phyloP scores from a whole-genome alignment of 2,888 invertebrate genomes.

The Syritta pipiens region DNA sequence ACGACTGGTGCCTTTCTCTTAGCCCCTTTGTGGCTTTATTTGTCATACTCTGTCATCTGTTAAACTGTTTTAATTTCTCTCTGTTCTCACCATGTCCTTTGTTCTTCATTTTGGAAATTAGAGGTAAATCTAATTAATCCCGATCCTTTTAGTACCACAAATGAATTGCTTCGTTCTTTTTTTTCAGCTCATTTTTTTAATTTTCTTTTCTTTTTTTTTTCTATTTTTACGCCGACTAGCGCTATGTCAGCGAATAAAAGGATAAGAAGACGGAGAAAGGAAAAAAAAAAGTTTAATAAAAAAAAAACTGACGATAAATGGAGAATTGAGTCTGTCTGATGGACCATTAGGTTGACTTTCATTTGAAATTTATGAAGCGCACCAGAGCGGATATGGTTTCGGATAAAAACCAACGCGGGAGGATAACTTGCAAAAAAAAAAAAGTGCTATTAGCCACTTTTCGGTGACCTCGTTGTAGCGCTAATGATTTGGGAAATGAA shows the following conservation, averaged over 20 bases:
- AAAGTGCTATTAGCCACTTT: no score
- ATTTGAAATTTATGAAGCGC: neutral
- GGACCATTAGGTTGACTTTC: neutral
- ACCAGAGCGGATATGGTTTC: neutral
- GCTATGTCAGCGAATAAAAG: neutral
- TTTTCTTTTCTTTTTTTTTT: no score
- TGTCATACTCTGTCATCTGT: no score
- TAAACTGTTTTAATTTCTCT: no score
- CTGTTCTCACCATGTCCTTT: neutral
- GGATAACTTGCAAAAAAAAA: no score
- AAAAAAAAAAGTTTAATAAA: neutral
- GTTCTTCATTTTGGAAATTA: neutral
- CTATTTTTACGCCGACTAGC: neutral
- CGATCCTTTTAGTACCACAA: constrained; percentile 4
- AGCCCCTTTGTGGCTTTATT: neutral
- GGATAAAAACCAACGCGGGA: no score
- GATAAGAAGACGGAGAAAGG: neutral
- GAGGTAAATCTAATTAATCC: constrained; percentile 5
- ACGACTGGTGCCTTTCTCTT: neutral
- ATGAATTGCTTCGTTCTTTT: neutral
- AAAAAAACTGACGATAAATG: neutral
- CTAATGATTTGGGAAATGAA: no score
- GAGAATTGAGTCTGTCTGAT: neutral
- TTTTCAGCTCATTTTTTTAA: constrained; percentile 3
- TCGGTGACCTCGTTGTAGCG: no score